Percentiles rank a stretch among this genome's conserved stretches.
Conservation (phyloP, 2,888 invertebrate species). For the Mimas tiliae region DNA sequence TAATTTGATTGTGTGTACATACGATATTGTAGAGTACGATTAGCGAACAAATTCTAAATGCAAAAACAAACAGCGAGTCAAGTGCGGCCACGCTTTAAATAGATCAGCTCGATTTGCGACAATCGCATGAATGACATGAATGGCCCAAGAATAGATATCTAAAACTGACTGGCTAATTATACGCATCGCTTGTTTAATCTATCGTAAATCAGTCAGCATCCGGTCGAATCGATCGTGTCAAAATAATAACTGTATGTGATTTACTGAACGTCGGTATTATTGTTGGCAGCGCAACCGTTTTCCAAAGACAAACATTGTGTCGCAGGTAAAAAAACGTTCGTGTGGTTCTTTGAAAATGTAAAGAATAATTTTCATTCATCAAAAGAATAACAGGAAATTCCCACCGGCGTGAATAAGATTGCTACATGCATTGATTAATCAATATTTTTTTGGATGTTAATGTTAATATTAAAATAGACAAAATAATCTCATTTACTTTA, state of each 20-base stretch:
- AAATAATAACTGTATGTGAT: constrained; percentile 40
- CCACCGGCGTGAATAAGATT: constrained; percentile 12
- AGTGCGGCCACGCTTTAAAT: constrained; percentile 61
- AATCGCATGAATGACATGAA: constrained; percentile 49
- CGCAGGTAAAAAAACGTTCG: constrained; percentile 6
- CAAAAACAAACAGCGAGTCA: constrained; percentile 61
- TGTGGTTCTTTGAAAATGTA: constrained; percentile 20
- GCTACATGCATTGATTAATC: background rate
- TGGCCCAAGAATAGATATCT: constrained; percentile 62
- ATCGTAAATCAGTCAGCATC: constrained; percentile 41
- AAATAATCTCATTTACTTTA: background rate
- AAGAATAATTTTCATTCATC: constrained; percentile 25
- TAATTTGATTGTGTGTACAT: constrained; percentile 42
- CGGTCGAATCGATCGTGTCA: constrained; percentile 39
- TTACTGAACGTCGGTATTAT: constrained; percentile 41
- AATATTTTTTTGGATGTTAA: background rate
- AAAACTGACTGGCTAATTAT: constrained; percentile 61
- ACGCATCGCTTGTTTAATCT: constrained; percentile 50
- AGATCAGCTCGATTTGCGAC: constrained; percentile 52
- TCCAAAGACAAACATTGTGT: constrained; percentile 38
- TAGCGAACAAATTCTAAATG: constrained; percentile 55
- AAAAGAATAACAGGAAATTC: constrained; percentile 23
- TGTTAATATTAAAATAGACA: background rate
- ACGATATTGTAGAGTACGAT: constrained; percentile 54
- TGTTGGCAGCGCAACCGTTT: constrained; percentile 39